phyloP scores from a whole-genome alignment of 2,113 vertebrate genomes.

The Turdus rufiventris region DNA sequence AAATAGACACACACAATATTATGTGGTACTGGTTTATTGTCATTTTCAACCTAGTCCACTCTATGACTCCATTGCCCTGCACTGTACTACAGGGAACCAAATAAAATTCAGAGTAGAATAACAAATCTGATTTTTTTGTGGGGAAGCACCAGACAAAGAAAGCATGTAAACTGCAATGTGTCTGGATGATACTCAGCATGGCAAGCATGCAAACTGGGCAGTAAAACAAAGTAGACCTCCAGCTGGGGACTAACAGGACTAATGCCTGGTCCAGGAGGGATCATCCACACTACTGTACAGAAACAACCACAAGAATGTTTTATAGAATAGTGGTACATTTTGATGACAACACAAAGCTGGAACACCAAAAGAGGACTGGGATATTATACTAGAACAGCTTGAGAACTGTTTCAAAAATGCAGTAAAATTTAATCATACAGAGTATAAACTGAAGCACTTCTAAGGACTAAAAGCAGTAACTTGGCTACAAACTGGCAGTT shows the following conservation, averaged over 20 bases:
- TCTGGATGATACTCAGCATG: neutral
- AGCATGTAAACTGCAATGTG: accelerated
- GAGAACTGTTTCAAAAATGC: neutral
- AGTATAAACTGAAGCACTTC: neutral
- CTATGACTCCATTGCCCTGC: neutral
- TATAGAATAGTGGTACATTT: neutral
- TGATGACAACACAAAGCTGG: neutral
- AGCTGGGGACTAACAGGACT: neutral
- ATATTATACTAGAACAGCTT: neutral
- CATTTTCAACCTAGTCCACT: neutral
- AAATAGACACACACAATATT: neutral
- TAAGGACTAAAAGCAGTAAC: neutral
- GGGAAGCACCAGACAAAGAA: neutral
- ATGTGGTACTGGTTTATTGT: neutral
- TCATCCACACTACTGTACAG: neutral
- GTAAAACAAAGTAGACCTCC: neutral
- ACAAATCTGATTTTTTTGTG: neutral
- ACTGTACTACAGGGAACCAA: neutral
- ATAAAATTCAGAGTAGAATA: neutral
- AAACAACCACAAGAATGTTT: neutral
- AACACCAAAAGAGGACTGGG: neutral
- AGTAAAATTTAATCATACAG: neutral
- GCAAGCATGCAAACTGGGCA: neutral
- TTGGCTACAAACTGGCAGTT: neutral
- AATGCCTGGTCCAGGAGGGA: accelerated